Conservation (phyloP, 2,888 invertebrate species). For the Gymnoscelis rufifasciata region DNA sequence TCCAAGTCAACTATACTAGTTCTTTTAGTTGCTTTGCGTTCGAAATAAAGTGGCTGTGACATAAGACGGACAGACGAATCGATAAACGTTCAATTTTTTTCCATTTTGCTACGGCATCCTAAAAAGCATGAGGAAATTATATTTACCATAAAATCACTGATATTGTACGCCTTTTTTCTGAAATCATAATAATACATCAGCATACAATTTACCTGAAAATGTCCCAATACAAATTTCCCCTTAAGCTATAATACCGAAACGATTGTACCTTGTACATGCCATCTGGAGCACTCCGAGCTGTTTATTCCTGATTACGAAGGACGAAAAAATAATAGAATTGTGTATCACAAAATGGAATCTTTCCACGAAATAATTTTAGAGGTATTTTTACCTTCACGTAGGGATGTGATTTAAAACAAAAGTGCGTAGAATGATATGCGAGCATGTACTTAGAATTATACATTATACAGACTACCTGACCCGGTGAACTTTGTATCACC, state of each 20-base stretch:
- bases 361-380: slow-evolving; percentile 23
- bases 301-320: slow-evolving; percentile 24
- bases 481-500: too few relatives aligned
- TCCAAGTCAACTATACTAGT: too few relatives aligned
- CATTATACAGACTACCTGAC: too few relatives aligned
- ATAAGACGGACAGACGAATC: too few relatives aligned
- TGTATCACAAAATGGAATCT: slow-evolving; percentile 27
- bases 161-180: slow-evolving; percentile 5
- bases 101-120: neutral
- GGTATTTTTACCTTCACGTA: slow-evolving; percentile 15
- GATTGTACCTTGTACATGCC: slow-evolving; percentile 20
- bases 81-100: too few relatives aligned
- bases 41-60: too few relatives aligned
- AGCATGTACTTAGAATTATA: neutral
- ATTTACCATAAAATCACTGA: neutral
- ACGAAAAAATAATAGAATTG: slow-evolving; percentile 26
- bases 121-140: slow-evolving; percentile 4
- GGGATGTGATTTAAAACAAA: slow-evolving; percentile 1
- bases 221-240: slow-evolving; percentile 19
- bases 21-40: too few relatives aligned
- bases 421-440: neutral
- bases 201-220: slow-evolving; percentile 15
- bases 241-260: slow-evolving; percentile 18
- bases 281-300: slow-evolving; percentile 22
- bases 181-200: slow-evolving; percentile 20